These are phyloP conservation scores for Ceratina calcarata DNA, from an alignment of 1,140 invertebrate species.

Conservation along the genomic window DNA sequence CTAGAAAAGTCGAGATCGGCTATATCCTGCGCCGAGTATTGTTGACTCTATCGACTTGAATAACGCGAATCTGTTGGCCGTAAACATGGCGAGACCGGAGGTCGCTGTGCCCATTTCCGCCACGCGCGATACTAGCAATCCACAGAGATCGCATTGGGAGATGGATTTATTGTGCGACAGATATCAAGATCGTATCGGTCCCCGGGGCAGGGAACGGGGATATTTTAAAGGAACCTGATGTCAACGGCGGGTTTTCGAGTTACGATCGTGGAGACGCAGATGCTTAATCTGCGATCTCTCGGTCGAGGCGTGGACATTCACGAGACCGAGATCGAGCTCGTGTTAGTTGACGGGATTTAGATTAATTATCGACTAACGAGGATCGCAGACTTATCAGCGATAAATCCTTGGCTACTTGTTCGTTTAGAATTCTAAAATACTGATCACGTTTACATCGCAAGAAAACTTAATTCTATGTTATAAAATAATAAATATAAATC, in stretches of 20 bases:
- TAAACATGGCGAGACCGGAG: conserved; percentile 12
- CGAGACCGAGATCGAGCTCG: conserved; percentile 5
- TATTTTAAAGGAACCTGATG: conserved; percentile 8
- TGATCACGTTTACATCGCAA: no score
- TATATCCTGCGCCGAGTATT: conserved; percentile 10
- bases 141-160: conserved; percentile 2
- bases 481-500: no score
- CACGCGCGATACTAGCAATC: background rate
- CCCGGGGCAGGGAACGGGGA: no score
- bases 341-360: conserved; percentile 42
- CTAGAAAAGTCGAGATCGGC: conserved; percentile 31
- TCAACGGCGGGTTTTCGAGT: conserved; percentile 10
- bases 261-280: background rate
- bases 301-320: conserved; percentile 23
- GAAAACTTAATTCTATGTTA: no score
- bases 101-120: background rate
- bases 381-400: conserved; percentile 4
- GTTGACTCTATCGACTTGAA: conserved; percentile 31
- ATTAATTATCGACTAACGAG: conserved; percentile 38
- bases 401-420: background rate
- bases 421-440: no score
- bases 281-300: conserved; percentile 23
- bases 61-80: background rate
- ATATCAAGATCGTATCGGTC: conserved; percentile 2
- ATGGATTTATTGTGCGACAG: conserved; percentile 24